Evolutionary conservation across 2,888 invertebrate species (phyloP), one percentile per base, ranked within the genome.

Genomic region (Polylopha cassiicola): DNA sequence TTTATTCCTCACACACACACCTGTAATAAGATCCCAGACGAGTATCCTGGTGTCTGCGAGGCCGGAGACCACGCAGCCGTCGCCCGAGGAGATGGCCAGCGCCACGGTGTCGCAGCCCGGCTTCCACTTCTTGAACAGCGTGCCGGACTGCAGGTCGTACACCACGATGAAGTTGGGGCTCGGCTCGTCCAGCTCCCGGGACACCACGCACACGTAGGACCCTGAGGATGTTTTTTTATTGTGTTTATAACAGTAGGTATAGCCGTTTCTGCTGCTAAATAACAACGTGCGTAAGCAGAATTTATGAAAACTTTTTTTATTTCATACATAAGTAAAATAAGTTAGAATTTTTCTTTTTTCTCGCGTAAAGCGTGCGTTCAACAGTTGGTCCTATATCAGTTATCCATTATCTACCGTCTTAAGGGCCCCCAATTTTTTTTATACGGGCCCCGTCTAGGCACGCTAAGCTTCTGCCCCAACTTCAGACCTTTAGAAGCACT

Each of bases 61-160:
- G 0, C 93, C 94, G 11, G 93, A 93, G 34, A 95, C 90, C 15
- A 95, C 95, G 68, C 94, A 94, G 46, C 92, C 91, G 58, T 93
- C 92, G 44, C 89, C 88, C 10, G 94, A 93, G 59, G 94, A 94
- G 72, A 95, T 95, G 52, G 94, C 94, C 53, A 95, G 81, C n/a
- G 94, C 91, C 3, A 92, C 92, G 2, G 94, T 93, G 73, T 93
- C 92, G 50, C 91, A 92, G 14, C 91, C 91, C 1, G 95, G 94
- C 77, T 95, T 95, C 94, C 95, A 95, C 76, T 95, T 95, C 78
- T 95, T 95, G 82, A 95, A 95, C 53, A 95, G 73, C 0, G 95
- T 95, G 36, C 95, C 95, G 47, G 94, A 95, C 74, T 94, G 93
- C 28, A 96, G 87, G 81, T 96, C 95, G 73, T 95, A 95, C 29